These are phyloP conservation scores for Akabosia matsudoensis DNA, from an alignment of 1,140 invertebrate genomes.

Conservation along the genomic window DNA sequence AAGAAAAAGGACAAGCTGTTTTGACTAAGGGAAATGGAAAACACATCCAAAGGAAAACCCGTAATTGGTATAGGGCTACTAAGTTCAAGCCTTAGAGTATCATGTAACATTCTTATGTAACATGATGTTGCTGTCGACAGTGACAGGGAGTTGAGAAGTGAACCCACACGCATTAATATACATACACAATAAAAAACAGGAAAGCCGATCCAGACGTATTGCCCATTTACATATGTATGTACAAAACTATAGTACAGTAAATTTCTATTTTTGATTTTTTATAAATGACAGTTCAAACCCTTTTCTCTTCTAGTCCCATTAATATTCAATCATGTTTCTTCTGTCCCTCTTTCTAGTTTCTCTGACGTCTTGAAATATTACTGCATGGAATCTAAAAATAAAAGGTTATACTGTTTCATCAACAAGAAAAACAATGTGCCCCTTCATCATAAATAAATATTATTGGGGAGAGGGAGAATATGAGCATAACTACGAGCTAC, in stretches of 20 bases:
- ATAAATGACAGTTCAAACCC: constrained; percentile 15
- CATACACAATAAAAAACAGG: neutral
- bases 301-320: constrained; percentile 29
- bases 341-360: constrained; percentile 16
- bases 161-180: too few relatives aligned
- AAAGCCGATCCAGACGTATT: neutral
- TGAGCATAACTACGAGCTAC: neutral
- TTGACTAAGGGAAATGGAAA: neutral
- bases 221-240: neutral
- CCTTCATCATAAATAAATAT: constrained; percentile 8
- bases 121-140: neutral
- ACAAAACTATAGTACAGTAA: neutral
- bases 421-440: neutral
- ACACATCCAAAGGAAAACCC: neutral
- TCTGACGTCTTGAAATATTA: constrained; percentile 13
- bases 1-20: neutral
- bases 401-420: neutral
- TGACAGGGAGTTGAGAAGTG: neutral
- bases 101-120: neutral
- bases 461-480: too few relatives aligned
- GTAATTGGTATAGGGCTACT: neutral
- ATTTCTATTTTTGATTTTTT: neutral
- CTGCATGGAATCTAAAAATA: neutral
- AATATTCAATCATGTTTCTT: constrained; percentile 40
- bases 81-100: neutral